These are phyloP conservation scores for Chaenocephalus aceratus DNA, from an alignment of 2,113 vertebrate species.

Conservation along the genomic window DNA sequence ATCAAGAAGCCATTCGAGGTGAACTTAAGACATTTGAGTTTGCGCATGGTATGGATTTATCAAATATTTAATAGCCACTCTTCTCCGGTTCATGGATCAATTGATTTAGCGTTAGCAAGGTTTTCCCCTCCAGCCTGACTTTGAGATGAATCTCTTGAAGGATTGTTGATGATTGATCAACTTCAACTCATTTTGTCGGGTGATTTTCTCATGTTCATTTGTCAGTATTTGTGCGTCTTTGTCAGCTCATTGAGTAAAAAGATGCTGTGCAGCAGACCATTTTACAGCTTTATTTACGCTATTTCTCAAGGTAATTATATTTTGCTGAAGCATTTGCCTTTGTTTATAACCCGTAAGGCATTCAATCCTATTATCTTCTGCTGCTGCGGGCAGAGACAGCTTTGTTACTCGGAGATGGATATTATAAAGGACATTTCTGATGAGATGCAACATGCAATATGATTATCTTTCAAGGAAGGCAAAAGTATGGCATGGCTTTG, in stretches of 20 bases:
- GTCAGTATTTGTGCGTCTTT: slow-evolving; percentile 28
- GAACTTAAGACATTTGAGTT: slow-evolving; percentile 32
- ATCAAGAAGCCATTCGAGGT: slow-evolving; percentile 5
- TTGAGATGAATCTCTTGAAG: slow-evolving; percentile 25
- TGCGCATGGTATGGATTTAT: slow-evolving; percentile 17
- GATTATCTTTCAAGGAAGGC: slow-evolving; percentile 82
- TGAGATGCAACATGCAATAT: slow-evolving; percentile 21
- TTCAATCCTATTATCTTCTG: slow-evolving; percentile 44
- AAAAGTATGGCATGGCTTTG: slow-evolving; percentile 85
- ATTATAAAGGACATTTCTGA: slow-evolving; percentile 47
- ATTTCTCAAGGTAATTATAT: slow-evolving; percentile 43
- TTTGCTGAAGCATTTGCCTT: slow-evolving; percentile 59
- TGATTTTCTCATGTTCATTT: slow-evolving; percentile 33
- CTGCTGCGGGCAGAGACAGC: slow-evolving; percentile 20
- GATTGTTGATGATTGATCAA: slow-evolving; percentile 40
- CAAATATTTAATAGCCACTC: slow-evolving; percentile 41
- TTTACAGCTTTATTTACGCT: slow-evolving; percentile 21
- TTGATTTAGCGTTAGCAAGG: slow-evolving; percentile 27
- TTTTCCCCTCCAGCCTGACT: slow-evolving; percentile 36
- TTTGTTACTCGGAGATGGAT: slow-evolving; percentile 29
- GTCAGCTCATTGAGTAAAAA: slow-evolving; percentile 19
- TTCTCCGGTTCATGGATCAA: slow-evolving; percentile 24
- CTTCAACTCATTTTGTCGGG: background rate
- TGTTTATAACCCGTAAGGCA: slow-evolving; percentile 32
- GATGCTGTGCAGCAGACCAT: slow-evolving; percentile 10